Conservation (phyloP, 2,888 invertebrate species). For the Idaea biselata region DNA sequence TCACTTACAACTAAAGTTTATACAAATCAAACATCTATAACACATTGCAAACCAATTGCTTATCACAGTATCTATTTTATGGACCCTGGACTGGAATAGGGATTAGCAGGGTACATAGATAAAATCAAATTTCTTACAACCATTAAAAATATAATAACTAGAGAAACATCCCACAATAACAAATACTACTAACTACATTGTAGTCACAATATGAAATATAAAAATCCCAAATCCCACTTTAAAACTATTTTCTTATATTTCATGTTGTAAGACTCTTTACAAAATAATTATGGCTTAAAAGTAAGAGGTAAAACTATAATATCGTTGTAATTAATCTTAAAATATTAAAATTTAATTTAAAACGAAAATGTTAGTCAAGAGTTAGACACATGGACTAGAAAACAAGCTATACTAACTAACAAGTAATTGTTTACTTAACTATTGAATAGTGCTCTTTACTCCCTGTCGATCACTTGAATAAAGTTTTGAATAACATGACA, state of each 20-base stretch:
- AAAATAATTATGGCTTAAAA: background rate
- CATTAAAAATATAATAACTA: background rate
- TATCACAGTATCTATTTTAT: conserved; percentile 43
- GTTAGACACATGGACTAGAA: background rate
- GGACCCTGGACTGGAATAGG: background rate
- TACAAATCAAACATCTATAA: conserved; percentile 16
- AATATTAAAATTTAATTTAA: background rate
- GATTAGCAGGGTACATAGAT: background rate
- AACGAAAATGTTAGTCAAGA: background rate
- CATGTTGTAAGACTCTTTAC: background rate
- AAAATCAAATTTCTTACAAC: background rate
- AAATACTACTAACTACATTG: background rate
- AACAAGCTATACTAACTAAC: background rate
- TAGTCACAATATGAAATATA: background rate
- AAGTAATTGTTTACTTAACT: background rate
- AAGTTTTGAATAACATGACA: background rate
- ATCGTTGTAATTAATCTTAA: background rate
- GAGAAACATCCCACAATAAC: background rate
- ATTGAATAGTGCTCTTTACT: background rate
- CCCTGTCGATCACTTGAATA: background rate
- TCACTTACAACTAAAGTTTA: conserved; percentile 6
- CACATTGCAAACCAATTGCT: conserved; percentile 34
- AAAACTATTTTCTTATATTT: too few species aligned
- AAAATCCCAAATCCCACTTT: background rate
- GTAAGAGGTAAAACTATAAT: background rate